These are phyloP conservation scores for Loripinus fragilis DNA, from an alignment of 2,888 invertebrate species.

Conservation along the genomic window DNA sequence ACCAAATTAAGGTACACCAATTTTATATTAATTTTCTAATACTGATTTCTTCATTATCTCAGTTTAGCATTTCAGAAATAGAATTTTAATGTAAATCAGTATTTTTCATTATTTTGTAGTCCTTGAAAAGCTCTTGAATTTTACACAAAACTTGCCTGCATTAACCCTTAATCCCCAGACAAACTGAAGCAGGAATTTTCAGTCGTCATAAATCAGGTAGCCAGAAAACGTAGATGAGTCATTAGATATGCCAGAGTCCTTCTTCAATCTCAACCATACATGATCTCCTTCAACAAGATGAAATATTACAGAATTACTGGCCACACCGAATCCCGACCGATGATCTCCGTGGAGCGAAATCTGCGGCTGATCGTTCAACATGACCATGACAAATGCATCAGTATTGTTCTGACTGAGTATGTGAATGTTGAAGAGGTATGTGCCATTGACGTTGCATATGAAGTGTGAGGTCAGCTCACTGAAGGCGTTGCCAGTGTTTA, in stretches of 20 bases:
- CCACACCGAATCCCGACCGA: constrained; percentile 80
- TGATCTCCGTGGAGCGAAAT: constrained; percentile 81
- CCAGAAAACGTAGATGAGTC: constrained; percentile 82
- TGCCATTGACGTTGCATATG: constrained; percentile 79
- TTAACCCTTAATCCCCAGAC: too few relatives aligned
- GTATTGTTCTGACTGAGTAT: constrained; percentile 78
- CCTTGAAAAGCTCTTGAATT: too few relatives aligned
- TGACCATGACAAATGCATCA: constrained; percentile 81
- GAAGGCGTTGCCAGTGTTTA: constrained; percentile 80
- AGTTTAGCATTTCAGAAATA: too few relatives aligned
- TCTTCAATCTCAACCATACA: constrained; percentile 81
- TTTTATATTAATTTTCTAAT: too few relatives aligned
- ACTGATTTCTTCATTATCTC: too few relatives aligned
- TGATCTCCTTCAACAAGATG: constrained; percentile 77
- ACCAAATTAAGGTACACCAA: too few relatives aligned
- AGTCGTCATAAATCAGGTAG: constrained; percentile 75
- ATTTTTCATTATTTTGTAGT: too few relatives aligned
- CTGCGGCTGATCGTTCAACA: constrained; percentile 81
- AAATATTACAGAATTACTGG: constrained; percentile 80
- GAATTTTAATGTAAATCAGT: too few relatives aligned
- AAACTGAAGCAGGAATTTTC: neutral
- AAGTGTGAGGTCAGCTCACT: constrained; percentile 80
- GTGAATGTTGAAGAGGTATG: constrained; percentile 81
- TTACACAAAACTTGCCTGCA: too few relatives aligned
- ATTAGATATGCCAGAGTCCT: constrained; percentile 80